Evolutionary conservation across 2,888 invertebrate genomes (phyloP), one percentile per base, ranked within the genome.

Genomic region (Lasioglossum oenotherae): DNA sequence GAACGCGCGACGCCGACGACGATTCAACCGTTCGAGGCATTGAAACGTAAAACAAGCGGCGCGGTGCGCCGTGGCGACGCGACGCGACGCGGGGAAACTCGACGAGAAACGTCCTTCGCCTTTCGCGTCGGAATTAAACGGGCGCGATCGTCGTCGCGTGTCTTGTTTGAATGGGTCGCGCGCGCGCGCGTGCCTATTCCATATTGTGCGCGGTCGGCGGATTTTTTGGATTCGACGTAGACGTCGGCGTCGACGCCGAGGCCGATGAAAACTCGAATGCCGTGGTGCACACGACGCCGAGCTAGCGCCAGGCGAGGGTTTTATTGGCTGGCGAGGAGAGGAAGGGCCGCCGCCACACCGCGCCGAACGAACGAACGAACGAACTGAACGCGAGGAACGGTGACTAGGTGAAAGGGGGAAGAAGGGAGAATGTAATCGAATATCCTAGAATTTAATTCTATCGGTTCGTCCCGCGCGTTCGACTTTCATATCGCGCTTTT

Each of bases 361-460:
- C 31, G 31, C 64, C 64, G 64, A 64, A 64, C 64, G 64, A 64
- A 64, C 64, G 27, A 27, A 27, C 64, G 27, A 27, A 27, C 60
- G 60, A 60, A 60, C 49, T n/a, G 69, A 81, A 74, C 85, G 53
- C 44, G 74, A 60, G 78, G 78, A 60, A 81, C 78, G n/a, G 71
- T 41, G 71, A 71, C 71, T 71, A 71, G 71, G 41, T 71, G 71
- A 71, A 38, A 78, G 77, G 76, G 87, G 82, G 85, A 85, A 89
- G 91, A 88, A 89, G 86, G 90, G 91, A 90, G 91, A 89, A 92
- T 92, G 94, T 94, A 95, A 95, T 95, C 94, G 94, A 95, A 94
- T 95, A 94, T 94, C 93, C 94, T 94, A 93, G 93, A 95, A 95
- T 95, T 94, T 93, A 93, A 95, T 95, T 94, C 93, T 93, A 95